Conservation (phyloP, 1,140 invertebrate species). For the Lepidurus apus region DNA sequence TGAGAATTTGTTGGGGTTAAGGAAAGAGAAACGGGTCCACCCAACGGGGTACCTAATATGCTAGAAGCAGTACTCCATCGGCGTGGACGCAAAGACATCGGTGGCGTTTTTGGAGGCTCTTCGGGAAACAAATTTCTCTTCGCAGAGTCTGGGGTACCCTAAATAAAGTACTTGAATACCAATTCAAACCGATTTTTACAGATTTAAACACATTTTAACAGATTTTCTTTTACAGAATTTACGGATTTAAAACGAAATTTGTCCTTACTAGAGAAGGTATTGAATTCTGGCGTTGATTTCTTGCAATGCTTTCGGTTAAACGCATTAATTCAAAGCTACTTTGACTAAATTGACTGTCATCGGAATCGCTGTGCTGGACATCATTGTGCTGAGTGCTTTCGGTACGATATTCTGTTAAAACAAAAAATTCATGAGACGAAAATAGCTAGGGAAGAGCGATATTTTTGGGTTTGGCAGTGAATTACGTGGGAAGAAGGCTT, state of each 20-base stretch:
- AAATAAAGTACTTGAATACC: background rate
- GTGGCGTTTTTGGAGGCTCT: background rate
- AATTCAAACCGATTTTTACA: background rate
- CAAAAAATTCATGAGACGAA: background rate
- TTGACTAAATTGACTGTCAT: background rate
- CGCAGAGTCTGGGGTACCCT: background rate
- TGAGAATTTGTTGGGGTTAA: background rate
- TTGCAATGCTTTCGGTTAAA: background rate
- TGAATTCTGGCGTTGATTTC: background rate
- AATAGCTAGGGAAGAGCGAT: background rate
- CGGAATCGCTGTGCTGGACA: background rate
- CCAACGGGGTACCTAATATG: background rate
- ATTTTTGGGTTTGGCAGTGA: no score
- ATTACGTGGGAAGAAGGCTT: background rate
- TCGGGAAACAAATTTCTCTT: background rate
- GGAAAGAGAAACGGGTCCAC: background rate
- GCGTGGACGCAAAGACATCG: background rate
- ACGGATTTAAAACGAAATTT: no score
- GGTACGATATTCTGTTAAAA: background rate
- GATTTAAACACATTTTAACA: background rate
- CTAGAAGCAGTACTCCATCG: background rate
- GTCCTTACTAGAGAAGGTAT: background rate
- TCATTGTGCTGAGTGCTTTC: background rate
- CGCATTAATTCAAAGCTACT: slow-evolving; percentile 1
- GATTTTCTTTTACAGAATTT: no score